Conservation (phyloP, 2,888 invertebrate species). For the Idaea biselata region DNA sequence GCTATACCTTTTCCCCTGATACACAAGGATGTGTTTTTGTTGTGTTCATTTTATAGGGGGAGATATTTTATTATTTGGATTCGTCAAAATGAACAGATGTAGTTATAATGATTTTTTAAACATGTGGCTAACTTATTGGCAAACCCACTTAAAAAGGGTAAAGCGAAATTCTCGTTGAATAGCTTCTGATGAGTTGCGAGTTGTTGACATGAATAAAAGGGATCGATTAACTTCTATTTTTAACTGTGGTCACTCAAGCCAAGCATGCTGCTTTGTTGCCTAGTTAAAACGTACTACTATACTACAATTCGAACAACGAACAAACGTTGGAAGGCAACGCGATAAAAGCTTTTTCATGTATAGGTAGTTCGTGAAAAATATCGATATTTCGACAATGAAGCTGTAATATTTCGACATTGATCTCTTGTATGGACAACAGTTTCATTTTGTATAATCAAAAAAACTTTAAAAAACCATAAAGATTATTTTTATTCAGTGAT, state of each 20-base stretch:
- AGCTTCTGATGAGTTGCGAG: conserved; percentile 39
- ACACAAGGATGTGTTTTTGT: neutral
- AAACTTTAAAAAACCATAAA: too few relatives aligned
- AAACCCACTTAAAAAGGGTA: conserved; percentile 9
- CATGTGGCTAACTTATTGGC: neutral
- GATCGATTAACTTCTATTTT: conserved; percentile 79
- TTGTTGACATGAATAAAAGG: conserved; percentile 72
- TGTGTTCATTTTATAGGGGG: neutral
- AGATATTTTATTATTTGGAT: neutral
- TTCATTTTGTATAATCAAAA: neutral
- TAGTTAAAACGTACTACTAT: conserved; percentile 18
- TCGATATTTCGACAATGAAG: conserved; percentile 21
- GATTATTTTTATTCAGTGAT: too few relatives aligned
- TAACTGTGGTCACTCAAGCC: conserved; percentile 57
- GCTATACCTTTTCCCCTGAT: neutral
- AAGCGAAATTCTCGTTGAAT: conserved; percentile 32
- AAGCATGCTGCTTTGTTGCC: conserved; percentile 32
- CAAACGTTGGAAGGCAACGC: conserved; percentile 12
- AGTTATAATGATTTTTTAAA: neutral
- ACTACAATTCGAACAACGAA: conserved; percentile 24
- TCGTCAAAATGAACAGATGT: neutral
- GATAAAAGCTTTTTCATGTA: conserved; percentile 29
- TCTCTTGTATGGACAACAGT: neutral
- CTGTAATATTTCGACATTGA: conserved; percentile 13
- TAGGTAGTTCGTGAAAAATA: conserved; percentile 22